Evolutionary conservation across 2,888 invertebrate genomes (phyloP).

Genomic region (Parnassius orleans): DNA sequence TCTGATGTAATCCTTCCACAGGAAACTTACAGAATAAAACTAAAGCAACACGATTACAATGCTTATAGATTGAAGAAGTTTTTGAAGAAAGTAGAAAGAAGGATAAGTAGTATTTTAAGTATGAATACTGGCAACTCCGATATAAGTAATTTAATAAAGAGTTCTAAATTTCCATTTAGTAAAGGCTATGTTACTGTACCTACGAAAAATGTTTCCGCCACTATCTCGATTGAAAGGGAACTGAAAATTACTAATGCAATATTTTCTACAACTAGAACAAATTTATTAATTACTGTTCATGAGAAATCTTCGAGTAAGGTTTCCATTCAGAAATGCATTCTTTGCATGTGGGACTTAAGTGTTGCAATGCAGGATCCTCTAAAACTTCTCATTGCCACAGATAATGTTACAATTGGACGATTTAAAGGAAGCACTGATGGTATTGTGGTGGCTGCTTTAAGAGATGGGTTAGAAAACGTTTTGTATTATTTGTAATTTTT

Average conservation of each 20-base stretch:
- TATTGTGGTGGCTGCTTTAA: slow-evolving; percentile 60
- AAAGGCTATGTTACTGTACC: slow-evolving; percentile 54
- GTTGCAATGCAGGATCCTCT: slow-evolving; percentile 54
- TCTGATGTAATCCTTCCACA: slow-evolving; percentile 55
- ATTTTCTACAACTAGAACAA: slow-evolving; percentile 56
- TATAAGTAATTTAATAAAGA: slow-evolving; percentile 44
- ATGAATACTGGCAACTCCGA: slow-evolving; percentile 49
- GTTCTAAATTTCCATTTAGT: slow-evolving; percentile 58
- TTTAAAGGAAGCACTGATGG: slow-evolving; percentile 60
- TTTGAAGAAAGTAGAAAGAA: slow-evolving; percentile 58
- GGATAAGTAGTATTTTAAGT: slow-evolving; percentile 52
- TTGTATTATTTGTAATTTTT: no score
- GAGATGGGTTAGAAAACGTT: slow-evolving; percentile 57
- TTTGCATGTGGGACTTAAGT: slow-evolving; percentile 68
- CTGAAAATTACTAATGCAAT: slow-evolving; percentile 49
- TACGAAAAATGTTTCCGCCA: slow-evolving; percentile 41
- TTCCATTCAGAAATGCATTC: slow-evolving; percentile 42
- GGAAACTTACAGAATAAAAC: slow-evolving; percentile 53
- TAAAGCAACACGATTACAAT: slow-evolving; percentile 53
- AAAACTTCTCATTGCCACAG: slow-evolving; percentile 60
- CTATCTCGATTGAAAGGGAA: slow-evolving; percentile 43
- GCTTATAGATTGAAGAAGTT: slow-evolving; percentile 52
- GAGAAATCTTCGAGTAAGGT: slow-evolving; percentile 36
- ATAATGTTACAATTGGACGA: slow-evolving; percentile 54
- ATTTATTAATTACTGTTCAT: slow-evolving; percentile 61